Evolutionary conservation across 2,888 invertebrate species (phyloP).

Genomic region (Punctoribates punctum): DNA sequence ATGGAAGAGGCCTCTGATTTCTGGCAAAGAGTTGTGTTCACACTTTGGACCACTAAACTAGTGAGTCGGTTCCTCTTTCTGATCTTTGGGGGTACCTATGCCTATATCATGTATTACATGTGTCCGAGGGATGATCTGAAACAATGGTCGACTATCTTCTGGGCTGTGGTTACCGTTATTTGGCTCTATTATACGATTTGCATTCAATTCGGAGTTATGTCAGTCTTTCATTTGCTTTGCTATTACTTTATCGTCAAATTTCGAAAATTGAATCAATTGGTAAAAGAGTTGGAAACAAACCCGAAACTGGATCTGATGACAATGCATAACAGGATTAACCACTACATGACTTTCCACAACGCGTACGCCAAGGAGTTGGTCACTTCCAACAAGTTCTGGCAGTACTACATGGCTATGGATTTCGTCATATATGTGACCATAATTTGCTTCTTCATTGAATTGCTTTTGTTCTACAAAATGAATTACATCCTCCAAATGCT

Average conservation of each 20-base stretch:
- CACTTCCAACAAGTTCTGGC: conserved; percentile 5
- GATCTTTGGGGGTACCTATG: not conserved
- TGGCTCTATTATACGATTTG: conserved; percentile 17
- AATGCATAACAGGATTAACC: not conserved
- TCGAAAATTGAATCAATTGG: conserved; percentile 1
- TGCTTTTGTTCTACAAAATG: conserved; percentile 6
- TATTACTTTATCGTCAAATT: conserved; percentile 25
- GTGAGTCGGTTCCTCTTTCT: not conserved
- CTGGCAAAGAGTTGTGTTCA: conserved; percentile 7
- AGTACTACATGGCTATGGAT: not conserved
- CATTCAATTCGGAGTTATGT: conserved; percentile 15
- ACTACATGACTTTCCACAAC: conserved; percentile 1
- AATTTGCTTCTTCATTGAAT: conserved; percentile 3
- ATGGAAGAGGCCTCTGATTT: not conserved
- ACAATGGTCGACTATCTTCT: not conserved
- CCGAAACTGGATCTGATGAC: not conserved
- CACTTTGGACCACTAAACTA: conserved; percentile 1
- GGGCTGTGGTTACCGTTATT: not conserved
- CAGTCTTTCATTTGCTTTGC: conserved; percentile 22
- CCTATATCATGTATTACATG: not conserved
- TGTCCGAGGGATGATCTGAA: not conserved
- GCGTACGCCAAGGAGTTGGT: not conserved
- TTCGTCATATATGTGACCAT: not conserved
- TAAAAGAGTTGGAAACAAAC: not conserved
- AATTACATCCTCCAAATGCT: not conserved